Base-by-base conservation (phyloP, 2,797 vertebrate genomes). In the Micropoecilia bifurca region DNA sequence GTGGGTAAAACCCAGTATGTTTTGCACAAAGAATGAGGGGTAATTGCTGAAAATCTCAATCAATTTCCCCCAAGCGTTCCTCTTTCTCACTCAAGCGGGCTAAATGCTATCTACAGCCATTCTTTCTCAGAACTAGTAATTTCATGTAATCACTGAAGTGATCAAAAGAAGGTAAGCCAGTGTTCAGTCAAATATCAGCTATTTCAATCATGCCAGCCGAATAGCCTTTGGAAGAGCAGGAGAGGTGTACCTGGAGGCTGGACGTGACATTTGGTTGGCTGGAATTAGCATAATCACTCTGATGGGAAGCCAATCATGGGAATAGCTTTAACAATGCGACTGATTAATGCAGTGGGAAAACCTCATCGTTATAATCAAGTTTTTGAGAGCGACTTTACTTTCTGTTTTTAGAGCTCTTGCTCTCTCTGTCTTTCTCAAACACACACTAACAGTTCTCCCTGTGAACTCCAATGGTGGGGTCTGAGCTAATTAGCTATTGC, bases 201-300 rank as follows among this genome's bases (percentile, higher is more conserved):
- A 89, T 89, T 90, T 93, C 90, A 94, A 95, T 94, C 92, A 93
- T 85, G 84, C 77, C 85, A 82, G 86, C 81, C 80, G 83, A 83
- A 53, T 85, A 82, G 85, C 88, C 90, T 92, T 83, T 83, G 88
- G 83, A 81, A 84, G 80, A 82, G 83, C 45, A 75, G 78, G 85
- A 84, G 82, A 90, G 89, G 92, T 88, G 90, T 90, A 91, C 82
- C 90, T 84, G 79, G 82, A 89, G 92, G 90, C 90, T 85, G 91
- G 92, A 91, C 87, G 77, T 95, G 95, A 96, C 95, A 95, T 96
- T 96, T 95, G 89, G 93, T 92, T 91, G 90, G 93, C 83, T 91
- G 87, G 85, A 93, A 96, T 95, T 95, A 92, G 88, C 93, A 95
- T 95, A 95, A 96, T 96, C 93, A 91, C 89, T 90, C 81, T 92